Evolutionary conservation across 2,888 invertebrate genomes (phyloP), one percentile per base, ranked within the genome.

Genomic region (Amiota communis): DNA sequence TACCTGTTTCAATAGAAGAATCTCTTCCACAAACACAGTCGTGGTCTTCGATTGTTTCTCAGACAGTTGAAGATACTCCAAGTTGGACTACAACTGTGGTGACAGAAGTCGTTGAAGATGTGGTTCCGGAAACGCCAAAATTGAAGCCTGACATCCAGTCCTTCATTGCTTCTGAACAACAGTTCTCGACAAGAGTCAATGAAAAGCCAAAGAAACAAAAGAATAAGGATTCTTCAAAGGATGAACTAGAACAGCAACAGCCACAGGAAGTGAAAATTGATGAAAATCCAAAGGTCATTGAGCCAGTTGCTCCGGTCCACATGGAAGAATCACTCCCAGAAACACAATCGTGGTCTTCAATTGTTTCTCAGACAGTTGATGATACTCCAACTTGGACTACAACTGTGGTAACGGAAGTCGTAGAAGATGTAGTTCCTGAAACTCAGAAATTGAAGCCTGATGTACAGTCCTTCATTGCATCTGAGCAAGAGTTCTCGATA

Each of bases 271-370:
- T 6, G 59, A 2, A 17, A 48, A 11, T 20, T 53, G 46, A 23
- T 15, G 49, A 9, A 11, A 65, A 73, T 15, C 8, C 68, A 0
- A 67, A 59, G 57, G 17, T 36, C 2, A 8, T 53, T 0, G 70
- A 64, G n/a, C 20, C n/a, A 6, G 9, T 67, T 0, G 69, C 72
- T 46, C 17, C 15, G 9, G 73, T 20, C 71, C 71, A 51, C 11
- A 75, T 75, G 57, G 51, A 72, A 56, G 67, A 56, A 1, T 13
- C 0, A 46, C 57, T 36, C 13, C n/a, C 63, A 8, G 9, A 36
- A 49, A 70, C 56, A 13, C 71, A 72, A 56, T 80, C 84, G 0
- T 85, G 85, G 84, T 83, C 84, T 11, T 71, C 80, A n/a, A 72
- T 78, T 13, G 72, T 75, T 20, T 59, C 59, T 15, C 70, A 72